phyloP scores from a whole-genome alignment of 2,797 vertebrate species.

The Chiloscyllium punctatum region DNA sequence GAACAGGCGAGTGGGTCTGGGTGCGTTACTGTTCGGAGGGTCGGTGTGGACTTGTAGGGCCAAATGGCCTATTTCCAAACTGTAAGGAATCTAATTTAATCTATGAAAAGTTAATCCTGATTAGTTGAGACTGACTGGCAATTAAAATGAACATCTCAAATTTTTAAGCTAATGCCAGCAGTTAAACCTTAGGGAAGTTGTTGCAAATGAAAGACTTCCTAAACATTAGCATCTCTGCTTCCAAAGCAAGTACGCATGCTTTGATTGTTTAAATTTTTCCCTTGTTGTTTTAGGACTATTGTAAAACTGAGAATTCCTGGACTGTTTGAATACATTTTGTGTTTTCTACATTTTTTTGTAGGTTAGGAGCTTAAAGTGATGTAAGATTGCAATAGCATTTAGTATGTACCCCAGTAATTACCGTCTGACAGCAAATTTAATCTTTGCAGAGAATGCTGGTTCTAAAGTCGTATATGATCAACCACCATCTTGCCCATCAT shows the following conservation, averaged over 20 bases:
- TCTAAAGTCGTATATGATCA: conserved; percentile 30
- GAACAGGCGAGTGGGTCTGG: no score
- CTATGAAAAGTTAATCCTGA: neutral
- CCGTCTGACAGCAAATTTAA: conserved; percentile 33
- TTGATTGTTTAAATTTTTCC: neutral
- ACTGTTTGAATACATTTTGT: neutral
- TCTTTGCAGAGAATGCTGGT: conserved; percentile 34
- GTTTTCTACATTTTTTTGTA: neutral
- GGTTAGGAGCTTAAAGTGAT: neutral
- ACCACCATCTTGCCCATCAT: conserved; percentile 26
- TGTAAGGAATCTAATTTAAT: no score
- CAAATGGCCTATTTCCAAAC: no score
- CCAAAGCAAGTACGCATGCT: neutral
- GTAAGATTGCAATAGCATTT: neutral
- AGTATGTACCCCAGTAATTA: neutral
- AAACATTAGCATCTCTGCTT: neutral
- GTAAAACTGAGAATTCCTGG: neutral
- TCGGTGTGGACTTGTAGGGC: no score
- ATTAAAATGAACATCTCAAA: neutral
- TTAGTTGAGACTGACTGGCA: neutral
- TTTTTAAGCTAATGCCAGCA: neutral
- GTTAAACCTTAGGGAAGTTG: neutral
- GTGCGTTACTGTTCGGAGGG: no score
- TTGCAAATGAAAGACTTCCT: neutral
- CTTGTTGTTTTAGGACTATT: neutral